Conservation (phyloP, 2,888 invertebrate genomes). For the Augochlorella aurata region DNA sequence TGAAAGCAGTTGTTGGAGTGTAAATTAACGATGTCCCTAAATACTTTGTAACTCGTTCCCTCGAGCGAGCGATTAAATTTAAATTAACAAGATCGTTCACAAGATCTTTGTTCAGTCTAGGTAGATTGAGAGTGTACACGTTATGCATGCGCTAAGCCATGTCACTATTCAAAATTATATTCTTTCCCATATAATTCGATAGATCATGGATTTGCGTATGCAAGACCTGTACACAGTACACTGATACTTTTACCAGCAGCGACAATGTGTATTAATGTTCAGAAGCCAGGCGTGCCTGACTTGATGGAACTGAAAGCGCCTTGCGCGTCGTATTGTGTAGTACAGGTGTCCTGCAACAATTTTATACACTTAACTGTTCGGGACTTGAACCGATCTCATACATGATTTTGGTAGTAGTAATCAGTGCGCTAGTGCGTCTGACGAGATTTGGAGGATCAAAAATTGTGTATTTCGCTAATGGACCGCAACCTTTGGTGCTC, state of each 20-base stretch:
- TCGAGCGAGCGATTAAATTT: conserved; percentile 47
- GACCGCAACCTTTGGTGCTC: conserved; percentile 68
- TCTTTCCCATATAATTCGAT: conserved; percentile 30
- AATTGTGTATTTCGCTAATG: conserved; percentile 74
- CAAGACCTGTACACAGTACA: conserved; percentile 42
- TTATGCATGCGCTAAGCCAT: conserved; percentile 44
- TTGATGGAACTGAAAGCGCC: conserved; percentile 69
- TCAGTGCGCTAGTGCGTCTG: conserved; percentile 71
- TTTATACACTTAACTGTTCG: conserved; percentile 75
- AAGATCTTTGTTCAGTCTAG: conserved; percentile 60
- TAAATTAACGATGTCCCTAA: conserved; percentile 54
- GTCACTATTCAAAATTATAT: conserved; percentile 19
- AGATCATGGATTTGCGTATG: conserved; percentile 31
- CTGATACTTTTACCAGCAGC: conserved; percentile 79
- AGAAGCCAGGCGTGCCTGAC: conserved; percentile 73
- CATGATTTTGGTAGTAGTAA: conserved; percentile 67
- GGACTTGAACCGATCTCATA: conserved; percentile 74
- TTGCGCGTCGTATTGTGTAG: conserved; percentile 70
- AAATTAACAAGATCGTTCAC: conserved; percentile 45
- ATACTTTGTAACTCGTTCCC: conserved; percentile 51
- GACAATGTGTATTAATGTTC: conserved; percentile 78
- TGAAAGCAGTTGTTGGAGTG: conserved; percentile 59
- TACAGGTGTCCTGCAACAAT: conserved; percentile 73
- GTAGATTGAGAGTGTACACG: conserved; percentile 41
- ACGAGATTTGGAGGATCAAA: conserved; percentile 74